A percentile compares a stretch with the other conserved stretches of the same genome.
phyloP scores from a whole-genome alignment of 2,888 invertebrate genomes.

The Timema podura region DNA sequence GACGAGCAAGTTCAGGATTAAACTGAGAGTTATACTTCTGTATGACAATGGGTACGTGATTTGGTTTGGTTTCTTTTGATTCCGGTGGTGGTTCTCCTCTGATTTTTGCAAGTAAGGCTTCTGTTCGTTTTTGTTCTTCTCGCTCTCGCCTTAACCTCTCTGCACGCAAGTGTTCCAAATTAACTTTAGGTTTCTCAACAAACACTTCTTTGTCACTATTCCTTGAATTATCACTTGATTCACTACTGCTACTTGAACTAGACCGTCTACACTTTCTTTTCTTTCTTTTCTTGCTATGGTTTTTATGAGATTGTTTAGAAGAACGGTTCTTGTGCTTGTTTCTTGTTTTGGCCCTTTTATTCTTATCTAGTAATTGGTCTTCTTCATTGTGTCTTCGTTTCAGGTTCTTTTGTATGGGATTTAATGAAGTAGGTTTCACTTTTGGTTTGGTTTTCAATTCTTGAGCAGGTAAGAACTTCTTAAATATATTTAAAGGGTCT shows the following conservation, averaged over 20 bases:
- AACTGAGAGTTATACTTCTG: conserved; percentile 95
- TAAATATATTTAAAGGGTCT: conserved; percentile 26
- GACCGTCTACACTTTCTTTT: conserved; percentile 18
- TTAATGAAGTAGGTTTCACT: conserved; percentile 5
- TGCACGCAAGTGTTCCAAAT: conserved; percentile 64
- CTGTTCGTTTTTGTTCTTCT: conserved; percentile 68
- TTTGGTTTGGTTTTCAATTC: conserved; percentile 12
- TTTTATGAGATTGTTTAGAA: conserved; percentile 30
- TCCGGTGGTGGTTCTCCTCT: conserved; percentile 48
- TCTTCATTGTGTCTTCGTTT: background rate
- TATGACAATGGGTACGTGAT: conserved; percentile 46
- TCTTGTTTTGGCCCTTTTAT: conserved; percentile 34
- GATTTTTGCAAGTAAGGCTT: conserved; percentile 66
- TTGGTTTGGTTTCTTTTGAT: conserved; percentile 38
- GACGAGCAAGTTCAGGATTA: conserved; percentile 85
- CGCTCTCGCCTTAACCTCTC: conserved; percentile 78
- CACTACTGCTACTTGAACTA: background rate
- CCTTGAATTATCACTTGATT: conserved; percentile 14
- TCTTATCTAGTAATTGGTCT: too few relatives aligned
- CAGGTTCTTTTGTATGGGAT: conserved; percentile 30
- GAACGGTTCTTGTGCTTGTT: conserved; percentile 25
- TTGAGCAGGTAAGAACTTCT: conserved; percentile 28
- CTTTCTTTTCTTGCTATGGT: conserved; percentile 38
- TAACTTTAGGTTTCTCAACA: conserved; percentile 35
- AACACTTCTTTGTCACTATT: background rate